phyloP scores from a whole-genome alignment of 2,113 vertebrate genomes.

The Myanophis thanlyinensis region DNA sequence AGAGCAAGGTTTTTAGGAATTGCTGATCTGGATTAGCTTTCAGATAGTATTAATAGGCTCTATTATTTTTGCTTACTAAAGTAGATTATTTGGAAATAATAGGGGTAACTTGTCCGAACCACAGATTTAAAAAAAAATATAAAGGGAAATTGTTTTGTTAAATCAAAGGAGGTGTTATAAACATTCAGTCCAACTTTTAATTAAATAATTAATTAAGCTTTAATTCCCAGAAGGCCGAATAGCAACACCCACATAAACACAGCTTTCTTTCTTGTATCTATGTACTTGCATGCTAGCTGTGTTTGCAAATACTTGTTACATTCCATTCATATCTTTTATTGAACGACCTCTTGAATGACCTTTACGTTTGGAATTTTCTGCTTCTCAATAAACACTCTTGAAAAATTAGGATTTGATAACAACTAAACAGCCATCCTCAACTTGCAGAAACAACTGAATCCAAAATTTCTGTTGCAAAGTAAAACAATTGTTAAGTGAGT shows the following conservation, averaged over 20 bases:
- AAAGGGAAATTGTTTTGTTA: constrained; percentile 3
- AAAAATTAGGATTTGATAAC: not conserved
- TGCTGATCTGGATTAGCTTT: constrained; percentile 61
- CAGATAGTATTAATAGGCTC: constrained; percentile 48
- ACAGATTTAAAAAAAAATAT: constrained; percentile 32
- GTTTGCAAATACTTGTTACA: not conserved
- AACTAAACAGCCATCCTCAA: not conserved
- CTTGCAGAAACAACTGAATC: not conserved
- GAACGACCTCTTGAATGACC: not conserved
- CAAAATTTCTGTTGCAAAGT: not conserved
- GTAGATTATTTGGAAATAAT: constrained; percentile 60
- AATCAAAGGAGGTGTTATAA: not conserved
- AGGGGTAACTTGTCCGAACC: constrained; percentile 29
- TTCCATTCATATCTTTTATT: not conserved
- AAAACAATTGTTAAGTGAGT: not conserved
- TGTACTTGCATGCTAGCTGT: no score
- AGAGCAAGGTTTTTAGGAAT: constrained; percentile 43
- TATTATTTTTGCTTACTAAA: constrained; percentile 61
- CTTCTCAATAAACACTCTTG: not conserved
- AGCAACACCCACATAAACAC: not conserved
- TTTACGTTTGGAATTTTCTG: not conserved
- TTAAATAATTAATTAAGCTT: not conserved
- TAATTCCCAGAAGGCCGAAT: not conserved
- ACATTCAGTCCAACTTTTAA: not conserved
- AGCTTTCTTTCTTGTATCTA: not conserved